Evolutionary conservation across 2,113 vertebrate genomes (phyloP), one percentile per base, ranked within the genome.

Genomic region (Odontophorus gujanensis): DNA sequence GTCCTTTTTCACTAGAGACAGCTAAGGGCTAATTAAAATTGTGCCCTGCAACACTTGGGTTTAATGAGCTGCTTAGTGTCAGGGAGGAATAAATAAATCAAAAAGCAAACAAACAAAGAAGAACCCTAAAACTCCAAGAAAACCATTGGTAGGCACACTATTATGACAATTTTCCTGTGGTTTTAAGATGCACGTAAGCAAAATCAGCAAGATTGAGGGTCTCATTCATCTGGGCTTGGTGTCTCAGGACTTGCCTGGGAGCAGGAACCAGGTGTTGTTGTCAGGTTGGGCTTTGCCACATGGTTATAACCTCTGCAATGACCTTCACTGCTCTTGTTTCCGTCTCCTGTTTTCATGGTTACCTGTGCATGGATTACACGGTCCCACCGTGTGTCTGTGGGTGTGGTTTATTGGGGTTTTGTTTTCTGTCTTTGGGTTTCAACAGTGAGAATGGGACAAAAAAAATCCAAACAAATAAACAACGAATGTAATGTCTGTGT

Each of bases 11-110:
- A 77, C 66, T 72, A 53, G 53, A 84, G 73, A 71, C 8, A 28
- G 26, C 67, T 36, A 67, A 74, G 22, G 85, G 34, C 77, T 94
- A 78, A 96, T 95, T 88, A 92, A 95, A 97, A 88, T 47, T 66
- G 43, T 91, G 59, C 59, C 40, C 40, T 94, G 24, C 20, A 86
- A 62, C 59, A 43, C 36, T 21, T 68, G 30, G 18, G 34, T 85
- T 94, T 91, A 95, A 91, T 66, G 73, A 95, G 22, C 25, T 90
- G 30, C 84, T 92, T 72, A 92, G 67, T 86, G 61, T 53, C 18
- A 45, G 5, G 26, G 43, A 93, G 22, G 30, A 45, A 78, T 71
- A 57, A 55, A 75, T 59, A 71, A 71, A 75, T 63, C 38, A 0
- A 48, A 43, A 58, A 13, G 42, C 51, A 59, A 66, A 73, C 65